phyloP scores from a whole-genome alignment of 2,888 invertebrate genomes.

The Steinernema scapterisci region DNA sequence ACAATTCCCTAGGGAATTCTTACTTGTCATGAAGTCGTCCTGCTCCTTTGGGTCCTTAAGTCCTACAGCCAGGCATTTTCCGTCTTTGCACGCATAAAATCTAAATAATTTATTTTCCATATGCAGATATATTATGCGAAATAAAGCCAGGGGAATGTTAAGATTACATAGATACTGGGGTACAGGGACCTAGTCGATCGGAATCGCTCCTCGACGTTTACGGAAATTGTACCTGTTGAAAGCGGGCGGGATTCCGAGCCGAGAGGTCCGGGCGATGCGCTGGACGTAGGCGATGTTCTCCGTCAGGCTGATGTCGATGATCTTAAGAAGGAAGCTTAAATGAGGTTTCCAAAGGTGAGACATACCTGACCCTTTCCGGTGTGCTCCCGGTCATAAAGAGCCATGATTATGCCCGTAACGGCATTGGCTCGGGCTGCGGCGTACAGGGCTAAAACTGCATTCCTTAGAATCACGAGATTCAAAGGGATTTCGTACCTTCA shows the following conservation, averaged over 20 bases:
- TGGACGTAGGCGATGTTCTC: constrained; percentile 33
- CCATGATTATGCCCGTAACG: constrained; percentile 26
- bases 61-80: constrained; percentile 31
- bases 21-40: constrained; percentile 34
- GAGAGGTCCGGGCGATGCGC: constrained; percentile 1
- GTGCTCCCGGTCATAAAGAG: constrained; percentile 33
- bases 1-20: background rate
- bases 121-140: too few species aligned
- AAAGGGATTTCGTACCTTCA: background rate
- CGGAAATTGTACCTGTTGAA: constrained; percentile 32
- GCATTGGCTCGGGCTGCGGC: constrained; percentile 24
- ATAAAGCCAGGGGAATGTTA: too few species aligned
- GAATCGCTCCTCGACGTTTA: background rate
- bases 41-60: constrained; percentile 32
- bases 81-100: constrained; percentile 37
- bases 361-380: constrained; percentile 31
- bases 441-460: background rate
- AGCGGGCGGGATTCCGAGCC: constrained; percentile 30
- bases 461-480: background rate
- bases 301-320: constrained; percentile 25
- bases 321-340: constrained; percentile 24
- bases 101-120: constrained; percentile 29
- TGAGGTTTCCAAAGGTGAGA: background rate
- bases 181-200: background rate
- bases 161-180: too few species aligned